phyloP scores from a whole-genome alignment of 2,113 vertebrate genomes.

The Spea bombifrons region DNA sequence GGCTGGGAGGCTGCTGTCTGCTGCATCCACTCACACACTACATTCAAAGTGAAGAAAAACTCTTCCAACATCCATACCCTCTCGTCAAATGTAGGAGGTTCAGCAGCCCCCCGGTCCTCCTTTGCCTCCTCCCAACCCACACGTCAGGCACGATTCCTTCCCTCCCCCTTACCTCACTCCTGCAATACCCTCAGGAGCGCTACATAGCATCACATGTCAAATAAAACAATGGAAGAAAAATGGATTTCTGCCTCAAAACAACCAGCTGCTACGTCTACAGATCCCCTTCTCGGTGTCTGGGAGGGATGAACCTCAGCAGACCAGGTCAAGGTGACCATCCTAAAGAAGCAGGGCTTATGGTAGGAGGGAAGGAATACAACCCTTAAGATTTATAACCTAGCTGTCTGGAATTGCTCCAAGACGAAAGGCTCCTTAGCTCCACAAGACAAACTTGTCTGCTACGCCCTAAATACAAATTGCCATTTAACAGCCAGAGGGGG shows the following conservation, averaged over 20 bases:
- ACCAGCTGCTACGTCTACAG: background rate
- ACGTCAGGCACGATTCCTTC: constrained; percentile 33
- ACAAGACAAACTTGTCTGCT: background rate
- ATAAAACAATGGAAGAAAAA: background rate
- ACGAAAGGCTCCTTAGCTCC: background rate
- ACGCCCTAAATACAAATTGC: constrained; percentile 15
- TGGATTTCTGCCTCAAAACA: background rate
- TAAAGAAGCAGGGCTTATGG: background rate
- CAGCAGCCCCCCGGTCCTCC: background rate
- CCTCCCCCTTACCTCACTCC: constrained; percentile 27
- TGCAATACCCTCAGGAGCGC: constrained; percentile 14
- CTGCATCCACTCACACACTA: background rate
- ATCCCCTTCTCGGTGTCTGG: background rate
- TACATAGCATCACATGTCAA: background rate
- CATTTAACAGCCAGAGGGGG: no score
- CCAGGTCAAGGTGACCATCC: constrained; percentile 19
- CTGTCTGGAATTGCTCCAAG: constrained; percentile 10
- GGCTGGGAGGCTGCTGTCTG: background rate
- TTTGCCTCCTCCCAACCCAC: constrained; percentile 19
- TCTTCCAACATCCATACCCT: constrained; percentile 14
- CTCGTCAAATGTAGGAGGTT: constrained; percentile 41
- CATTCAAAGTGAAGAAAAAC: constrained; percentile 6
- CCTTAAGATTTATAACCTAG: constrained; percentile 26
- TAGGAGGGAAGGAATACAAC: constrained; percentile 3
- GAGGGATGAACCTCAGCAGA: background rate